A percentile compares a stretch with the other conserved stretches of the same genome.
Conservation (phyloP, 2,888 invertebrate species). For the Ommatoiulus sabulosus region DNA sequence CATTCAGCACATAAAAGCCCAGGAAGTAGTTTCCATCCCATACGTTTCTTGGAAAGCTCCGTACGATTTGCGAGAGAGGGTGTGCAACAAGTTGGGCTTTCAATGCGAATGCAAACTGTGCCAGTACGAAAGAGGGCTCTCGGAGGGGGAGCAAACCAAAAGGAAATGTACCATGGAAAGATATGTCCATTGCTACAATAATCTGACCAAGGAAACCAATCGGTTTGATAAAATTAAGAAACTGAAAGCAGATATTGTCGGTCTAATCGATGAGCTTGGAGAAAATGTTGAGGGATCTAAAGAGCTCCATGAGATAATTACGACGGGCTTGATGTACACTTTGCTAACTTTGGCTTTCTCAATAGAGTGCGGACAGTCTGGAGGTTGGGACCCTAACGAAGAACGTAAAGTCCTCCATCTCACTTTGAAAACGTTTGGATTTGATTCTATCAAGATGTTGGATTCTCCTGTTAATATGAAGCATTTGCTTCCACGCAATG, state of each 20-base stretch:
- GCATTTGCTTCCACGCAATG: not conserved
- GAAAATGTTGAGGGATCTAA: not conserved
- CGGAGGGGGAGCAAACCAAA: not conserved
- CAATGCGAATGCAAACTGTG: not conserved
- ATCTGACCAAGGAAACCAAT: not conserved
- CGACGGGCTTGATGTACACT: not conserved
- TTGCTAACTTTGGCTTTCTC: not conserved
- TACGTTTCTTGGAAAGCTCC: not conserved
- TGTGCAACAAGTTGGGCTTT: not conserved
- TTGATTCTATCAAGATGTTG: not conserved
- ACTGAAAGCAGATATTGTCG: not conserved
- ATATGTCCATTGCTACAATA: too few species aligned
- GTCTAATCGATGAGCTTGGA: not conserved
- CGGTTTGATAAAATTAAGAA: not conserved
- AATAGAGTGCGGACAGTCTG: not conserved
- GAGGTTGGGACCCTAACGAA: not conserved
- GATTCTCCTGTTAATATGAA: not conserved
- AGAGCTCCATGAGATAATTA: not conserved
- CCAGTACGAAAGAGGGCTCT: not conserved
- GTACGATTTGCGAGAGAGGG: not conserved
- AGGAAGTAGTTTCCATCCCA: not conserved
- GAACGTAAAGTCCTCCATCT: not conserved
- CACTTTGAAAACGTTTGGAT: not conserved
- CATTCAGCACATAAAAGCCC: not conserved
- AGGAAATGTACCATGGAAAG: not conserved